Conservation (phyloP, 2,888 invertebrate genomes). For the Sarcophaga carnaria region DNA sequence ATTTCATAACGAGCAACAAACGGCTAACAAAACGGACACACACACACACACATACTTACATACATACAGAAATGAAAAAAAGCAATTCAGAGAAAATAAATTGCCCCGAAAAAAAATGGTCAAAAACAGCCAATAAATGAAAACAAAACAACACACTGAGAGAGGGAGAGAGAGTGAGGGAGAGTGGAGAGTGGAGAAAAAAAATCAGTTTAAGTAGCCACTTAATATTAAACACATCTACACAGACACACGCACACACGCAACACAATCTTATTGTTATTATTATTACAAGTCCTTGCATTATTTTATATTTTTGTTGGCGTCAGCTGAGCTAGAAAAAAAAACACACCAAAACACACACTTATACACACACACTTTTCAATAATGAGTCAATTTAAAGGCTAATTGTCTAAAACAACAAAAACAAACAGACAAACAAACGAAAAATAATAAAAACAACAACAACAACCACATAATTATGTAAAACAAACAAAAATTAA, state of each 20-base stretch:
- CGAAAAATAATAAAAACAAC: conserved; percentile 36
- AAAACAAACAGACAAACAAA: conserved; percentile 42
- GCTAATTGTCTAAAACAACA: conserved; percentile 61
- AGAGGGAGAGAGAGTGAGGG: no score
- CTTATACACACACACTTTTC: background rate
- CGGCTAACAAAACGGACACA: no score
- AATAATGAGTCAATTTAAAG: conserved; percentile 65
- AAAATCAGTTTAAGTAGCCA: conserved; percentile 27
- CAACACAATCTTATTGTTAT: conserved; percentile 20
- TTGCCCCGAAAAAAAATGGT: background rate
- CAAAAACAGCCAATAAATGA: background rate
- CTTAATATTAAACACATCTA: background rate
- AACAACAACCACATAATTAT: conserved; percentile 51
- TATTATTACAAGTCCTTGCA: conserved; percentile 1
- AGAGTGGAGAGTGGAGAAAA: background rate
- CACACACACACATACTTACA: no score
- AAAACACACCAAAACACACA: background rate
- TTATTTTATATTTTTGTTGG: conserved; percentile 23
- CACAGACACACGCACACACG: background rate
- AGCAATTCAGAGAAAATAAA: background rate
- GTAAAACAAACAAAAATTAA: conserved; percentile 17
- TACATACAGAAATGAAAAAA: background rate
- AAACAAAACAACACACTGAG: background rate
- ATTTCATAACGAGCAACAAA: conserved; percentile 20
- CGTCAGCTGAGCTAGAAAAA: background rate